phyloP scores from a whole-genome alignment of 2,113 vertebrate genomes.

The Equus quagga region DNA sequence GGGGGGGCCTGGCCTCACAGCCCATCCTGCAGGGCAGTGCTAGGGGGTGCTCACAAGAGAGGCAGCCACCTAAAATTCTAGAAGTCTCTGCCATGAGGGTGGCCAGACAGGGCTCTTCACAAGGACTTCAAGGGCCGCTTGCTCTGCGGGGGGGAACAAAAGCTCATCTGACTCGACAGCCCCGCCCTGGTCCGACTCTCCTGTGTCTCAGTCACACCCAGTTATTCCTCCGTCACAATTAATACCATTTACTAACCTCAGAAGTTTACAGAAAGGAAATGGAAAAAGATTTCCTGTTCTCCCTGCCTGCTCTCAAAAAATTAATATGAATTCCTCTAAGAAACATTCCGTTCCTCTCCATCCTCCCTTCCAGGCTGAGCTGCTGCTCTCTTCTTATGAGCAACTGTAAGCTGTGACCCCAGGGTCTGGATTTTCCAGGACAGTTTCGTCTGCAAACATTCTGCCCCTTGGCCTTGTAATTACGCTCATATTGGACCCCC shows the following conservation, averaged over 20 bases:
- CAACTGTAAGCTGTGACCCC: background rate
- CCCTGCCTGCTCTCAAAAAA: background rate
- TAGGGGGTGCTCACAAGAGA: accelerated
- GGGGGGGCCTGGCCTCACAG: background rate
- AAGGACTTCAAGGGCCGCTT: background rate
- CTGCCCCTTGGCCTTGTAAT: background rate
- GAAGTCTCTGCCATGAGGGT: background rate
- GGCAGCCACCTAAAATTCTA: background rate
- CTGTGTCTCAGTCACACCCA: background rate
- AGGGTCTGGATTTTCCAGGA: background rate
- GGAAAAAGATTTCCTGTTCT: background rate
- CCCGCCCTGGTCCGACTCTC: background rate
- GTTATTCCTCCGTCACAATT: background rate
- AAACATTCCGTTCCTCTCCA: background rate
- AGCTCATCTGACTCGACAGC: background rate
- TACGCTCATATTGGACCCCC: background rate
- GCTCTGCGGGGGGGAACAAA: background rate
- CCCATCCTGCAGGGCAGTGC: background rate
- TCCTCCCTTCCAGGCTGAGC: background rate
- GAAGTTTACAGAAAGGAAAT: conserved; percentile 39
- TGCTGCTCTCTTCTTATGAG: background rate
- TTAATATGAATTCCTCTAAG: background rate
- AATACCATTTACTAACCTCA: background rate
- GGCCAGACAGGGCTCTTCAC: background rate
- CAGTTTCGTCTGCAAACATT: background rate